A percentile compares a stretch with the other conserved stretches of the same genome.
phyloP scores from a whole-genome alignment of 2,113 vertebrate genomes.

The Phylloscopus trochiloides region DNA sequence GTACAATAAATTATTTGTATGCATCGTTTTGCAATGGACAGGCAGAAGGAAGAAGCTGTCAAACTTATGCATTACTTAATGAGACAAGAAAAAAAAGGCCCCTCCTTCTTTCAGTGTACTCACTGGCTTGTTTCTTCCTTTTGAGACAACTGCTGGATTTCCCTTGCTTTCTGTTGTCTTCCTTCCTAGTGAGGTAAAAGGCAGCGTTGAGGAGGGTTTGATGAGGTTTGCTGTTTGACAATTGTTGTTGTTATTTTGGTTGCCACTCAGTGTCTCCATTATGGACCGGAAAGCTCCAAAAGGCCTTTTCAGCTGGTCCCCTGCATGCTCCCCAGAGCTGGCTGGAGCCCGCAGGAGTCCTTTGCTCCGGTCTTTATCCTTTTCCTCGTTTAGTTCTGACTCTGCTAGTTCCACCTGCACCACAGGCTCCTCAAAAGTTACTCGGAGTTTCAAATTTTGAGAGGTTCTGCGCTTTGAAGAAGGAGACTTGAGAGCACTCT shows the following conservation, averaged over 20 bases:
- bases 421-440: slow-evolving; percentile 95
- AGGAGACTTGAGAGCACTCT: slow-evolving; percentile 97
- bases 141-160: slow-evolving; percentile 70
- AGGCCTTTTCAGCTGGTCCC: slow-evolving; percentile 82
- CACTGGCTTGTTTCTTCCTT: slow-evolving; percentile 85
- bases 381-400: slow-evolving; percentile 75
- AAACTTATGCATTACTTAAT: neutral
- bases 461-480: slow-evolving; percentile 92
- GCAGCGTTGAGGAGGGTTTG: slow-evolving; percentile 71
- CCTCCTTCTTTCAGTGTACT: slow-evolving; percentile 70
- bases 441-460: slow-evolving; percentile 92
- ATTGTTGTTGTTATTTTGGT: slow-evolving; percentile 92
- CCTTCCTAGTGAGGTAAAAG: slow-evolving; percentile 83
- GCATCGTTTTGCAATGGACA: neutral
- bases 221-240: slow-evolving; percentile 65
- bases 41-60: neutral
- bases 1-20: neutral
- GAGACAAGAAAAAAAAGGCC: neutral
- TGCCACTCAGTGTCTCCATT: slow-evolving; percentile 94
- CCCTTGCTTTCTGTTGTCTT: slow-evolving; percentile 81
- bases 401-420: slow-evolving; percentile 84
- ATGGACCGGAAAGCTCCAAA: slow-evolving; percentile 94
- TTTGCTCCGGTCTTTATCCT: slow-evolving; percentile 78
- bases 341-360: slow-evolving; percentile 43
- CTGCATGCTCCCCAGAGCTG: slow-evolving; percentile 17